phyloP scores from a whole-genome alignment of 2,888 invertebrate genomes.

The Euspilapteryx auroguttella region DNA sequence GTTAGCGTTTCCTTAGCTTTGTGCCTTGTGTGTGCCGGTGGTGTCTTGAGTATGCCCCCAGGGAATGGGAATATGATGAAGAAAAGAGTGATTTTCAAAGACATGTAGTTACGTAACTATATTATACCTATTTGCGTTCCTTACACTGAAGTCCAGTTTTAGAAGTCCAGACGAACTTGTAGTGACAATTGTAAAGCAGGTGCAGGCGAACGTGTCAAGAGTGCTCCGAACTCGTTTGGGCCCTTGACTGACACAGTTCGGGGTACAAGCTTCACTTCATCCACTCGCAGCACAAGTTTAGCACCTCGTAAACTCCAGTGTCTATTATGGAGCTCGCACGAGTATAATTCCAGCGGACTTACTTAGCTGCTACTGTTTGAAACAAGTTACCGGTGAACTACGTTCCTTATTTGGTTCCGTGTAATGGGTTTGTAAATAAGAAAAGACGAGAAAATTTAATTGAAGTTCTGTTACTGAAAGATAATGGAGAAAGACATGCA shows the following conservation, averaged over 20 bases:
- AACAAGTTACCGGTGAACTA: too few relatives aligned
- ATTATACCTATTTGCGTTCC: too few relatives aligned
- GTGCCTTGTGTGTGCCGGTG: conserved; percentile 39
- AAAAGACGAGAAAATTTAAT: too few relatives aligned
- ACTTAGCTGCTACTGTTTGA: conserved; percentile 6
- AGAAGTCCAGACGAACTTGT: too few relatives aligned
- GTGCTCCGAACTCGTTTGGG: conserved; percentile 23
- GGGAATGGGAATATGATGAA: conserved; percentile 45
- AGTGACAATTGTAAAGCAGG: too few relatives aligned
- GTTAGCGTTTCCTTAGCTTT: conserved; percentile 56
- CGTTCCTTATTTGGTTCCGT: too few relatives aligned
- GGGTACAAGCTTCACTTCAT: conserved; percentile 38
- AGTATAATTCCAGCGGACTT: conserved; percentile 20
- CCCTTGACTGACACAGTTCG: conserved; percentile 30
- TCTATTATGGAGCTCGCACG: conserved; percentile 26
- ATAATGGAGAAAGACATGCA: too few relatives aligned
- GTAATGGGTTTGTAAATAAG: too few relatives aligned
- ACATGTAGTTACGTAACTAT: too few relatives aligned
- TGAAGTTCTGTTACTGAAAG: too few relatives aligned
- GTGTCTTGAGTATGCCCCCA: conserved; percentile 22
- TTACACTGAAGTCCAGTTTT: too few relatives aligned
- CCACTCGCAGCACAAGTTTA: conserved; percentile 28
- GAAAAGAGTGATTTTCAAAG: conserved; percentile 31
- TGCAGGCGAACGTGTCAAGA: conserved; percentile 26
- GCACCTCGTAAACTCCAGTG: conserved; percentile 42